phyloP scores from a whole-genome alignment of 2,113 vertebrate species.

The Eulemur rufifrons region DNA sequence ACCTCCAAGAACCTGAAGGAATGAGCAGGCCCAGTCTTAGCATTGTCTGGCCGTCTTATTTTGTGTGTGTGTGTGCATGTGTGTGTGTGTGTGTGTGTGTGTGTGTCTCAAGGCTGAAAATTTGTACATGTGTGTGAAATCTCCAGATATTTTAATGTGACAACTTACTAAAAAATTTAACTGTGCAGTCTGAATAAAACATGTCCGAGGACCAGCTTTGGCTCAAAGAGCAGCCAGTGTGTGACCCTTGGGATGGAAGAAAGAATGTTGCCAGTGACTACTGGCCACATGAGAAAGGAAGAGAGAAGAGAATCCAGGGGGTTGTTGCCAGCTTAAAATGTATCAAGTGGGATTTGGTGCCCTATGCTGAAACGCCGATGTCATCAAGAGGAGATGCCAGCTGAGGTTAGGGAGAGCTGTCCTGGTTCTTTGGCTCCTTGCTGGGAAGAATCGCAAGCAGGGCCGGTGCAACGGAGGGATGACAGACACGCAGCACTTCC shows the following conservation, averaged over 20 bases:
- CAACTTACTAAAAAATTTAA: not conserved
- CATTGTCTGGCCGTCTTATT: not conserved
- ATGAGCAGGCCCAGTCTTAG: not conserved
- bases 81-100: not conserved
- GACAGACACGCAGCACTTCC: too few species aligned
- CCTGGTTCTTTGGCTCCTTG: too few species aligned
- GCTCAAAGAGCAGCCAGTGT: not conserved
- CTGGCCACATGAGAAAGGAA: not conserved
- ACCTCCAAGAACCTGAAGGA: not conserved
- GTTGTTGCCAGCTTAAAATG: not conserved
- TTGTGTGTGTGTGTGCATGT: not conserved
- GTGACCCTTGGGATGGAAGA: not conserved
- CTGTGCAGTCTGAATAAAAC: not conserved
- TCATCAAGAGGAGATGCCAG: too few species aligned
- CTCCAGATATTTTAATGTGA: not conserved
- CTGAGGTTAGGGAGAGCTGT: too few species aligned
- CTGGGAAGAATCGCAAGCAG: too few species aligned
- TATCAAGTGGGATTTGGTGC: not conserved
- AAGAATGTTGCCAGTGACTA: not conserved
- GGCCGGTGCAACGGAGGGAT: too few species aligned
- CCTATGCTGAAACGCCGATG: not conserved
- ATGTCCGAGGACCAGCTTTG: not conserved
- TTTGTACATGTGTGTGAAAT: not conserved
- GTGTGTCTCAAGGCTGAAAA: not conserved
- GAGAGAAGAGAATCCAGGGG: not conserved